Conservation (phyloP, 2,888 invertebrate genomes). For the Esperia sulphurella region DNA sequence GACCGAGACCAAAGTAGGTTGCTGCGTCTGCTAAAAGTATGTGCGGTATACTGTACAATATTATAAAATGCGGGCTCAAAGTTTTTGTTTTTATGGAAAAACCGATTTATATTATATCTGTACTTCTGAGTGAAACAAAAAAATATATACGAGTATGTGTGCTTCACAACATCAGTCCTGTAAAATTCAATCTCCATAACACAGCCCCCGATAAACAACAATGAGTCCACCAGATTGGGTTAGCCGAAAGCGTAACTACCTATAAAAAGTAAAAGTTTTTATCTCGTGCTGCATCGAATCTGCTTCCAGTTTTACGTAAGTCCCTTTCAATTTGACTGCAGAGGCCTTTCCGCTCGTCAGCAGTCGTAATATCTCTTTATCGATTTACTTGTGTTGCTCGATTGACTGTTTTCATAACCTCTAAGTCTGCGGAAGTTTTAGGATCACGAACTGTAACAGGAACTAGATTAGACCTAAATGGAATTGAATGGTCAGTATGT, state of each 20-base stretch:
- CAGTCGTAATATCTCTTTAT: slow-evolving; percentile 1
- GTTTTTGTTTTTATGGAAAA: no score
- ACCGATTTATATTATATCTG: no score
- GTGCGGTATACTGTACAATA: no score
- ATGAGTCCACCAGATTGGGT: slow-evolving; percentile 15
- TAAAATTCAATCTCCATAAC: background rate
- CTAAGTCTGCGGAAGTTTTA: background rate
- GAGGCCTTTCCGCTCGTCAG: slow-evolving; percentile 7
- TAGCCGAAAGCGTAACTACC: slow-evolving; percentile 37
- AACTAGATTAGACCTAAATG: background rate
- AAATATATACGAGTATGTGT: no score
- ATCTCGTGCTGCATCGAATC: slow-evolving; percentile 35
- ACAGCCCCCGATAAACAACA: background rate
- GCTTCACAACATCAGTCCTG: no score
- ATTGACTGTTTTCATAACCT: background rate
- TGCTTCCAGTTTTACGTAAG: slow-evolving; percentile 58
- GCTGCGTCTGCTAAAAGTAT: no score
- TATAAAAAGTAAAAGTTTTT: slow-evolving; percentile 64
- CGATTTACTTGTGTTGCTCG: background rate
- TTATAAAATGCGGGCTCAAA: no score
- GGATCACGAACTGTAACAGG: background rate
- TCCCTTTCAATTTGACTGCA: slow-evolving; percentile 25
- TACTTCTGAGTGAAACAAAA: no score
- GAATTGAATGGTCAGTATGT: background rate
- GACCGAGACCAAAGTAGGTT: no score